A percentile compares a stretch with the other conserved stretches of the same genome.
Evolutionary conservation across 2,797 vertebrate species (phyloP).

Genomic region (Gymnothorax javanicus): DNA sequence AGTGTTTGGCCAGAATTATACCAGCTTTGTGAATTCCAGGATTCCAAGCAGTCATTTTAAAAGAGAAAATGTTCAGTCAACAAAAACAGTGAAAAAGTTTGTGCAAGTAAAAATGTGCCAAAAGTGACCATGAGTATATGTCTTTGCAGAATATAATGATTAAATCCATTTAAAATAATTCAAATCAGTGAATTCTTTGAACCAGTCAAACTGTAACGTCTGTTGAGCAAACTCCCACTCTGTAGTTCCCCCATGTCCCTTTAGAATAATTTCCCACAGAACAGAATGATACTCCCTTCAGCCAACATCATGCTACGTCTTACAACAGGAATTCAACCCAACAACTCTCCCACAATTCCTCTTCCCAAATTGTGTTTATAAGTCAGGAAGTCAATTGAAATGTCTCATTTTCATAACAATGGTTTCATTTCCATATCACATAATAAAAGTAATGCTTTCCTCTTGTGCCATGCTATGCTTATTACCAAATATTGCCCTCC

Average conservation of each 20-base stretch:
- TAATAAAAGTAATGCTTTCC: background rate
- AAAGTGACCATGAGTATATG: constrained; percentile 31
- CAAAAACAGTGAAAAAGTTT: constrained; percentile 59
- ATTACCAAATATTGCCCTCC: background rate
- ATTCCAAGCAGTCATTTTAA: constrained; percentile 35
- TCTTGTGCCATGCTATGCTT: background rate
- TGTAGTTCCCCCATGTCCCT: background rate
- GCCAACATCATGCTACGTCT: background rate
- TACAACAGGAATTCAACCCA: constrained; percentile 9
- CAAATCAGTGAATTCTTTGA: background rate
- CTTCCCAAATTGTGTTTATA: constrained; percentile 13
- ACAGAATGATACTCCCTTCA: background rate
- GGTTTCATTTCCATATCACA: background rate
- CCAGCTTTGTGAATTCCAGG: constrained; percentile 39
- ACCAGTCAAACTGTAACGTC: background rate
- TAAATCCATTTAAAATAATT: background rate
- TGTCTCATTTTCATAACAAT: background rate
- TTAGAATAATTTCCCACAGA: background rate
- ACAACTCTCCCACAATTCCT: background rate
- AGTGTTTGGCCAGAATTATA: constrained; percentile 39
- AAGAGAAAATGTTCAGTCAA: constrained; percentile 55
- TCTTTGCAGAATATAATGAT: constrained; percentile 8
- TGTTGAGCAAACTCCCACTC: background rate
- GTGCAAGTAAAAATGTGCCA: constrained; percentile 33
- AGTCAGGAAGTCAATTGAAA: constrained; percentile 1